These are phyloP conservation scores for Agapornis roseicollis DNA, from an alignment of 2,113 vertebrate genomes.

Conservation along the genomic window DNA sequence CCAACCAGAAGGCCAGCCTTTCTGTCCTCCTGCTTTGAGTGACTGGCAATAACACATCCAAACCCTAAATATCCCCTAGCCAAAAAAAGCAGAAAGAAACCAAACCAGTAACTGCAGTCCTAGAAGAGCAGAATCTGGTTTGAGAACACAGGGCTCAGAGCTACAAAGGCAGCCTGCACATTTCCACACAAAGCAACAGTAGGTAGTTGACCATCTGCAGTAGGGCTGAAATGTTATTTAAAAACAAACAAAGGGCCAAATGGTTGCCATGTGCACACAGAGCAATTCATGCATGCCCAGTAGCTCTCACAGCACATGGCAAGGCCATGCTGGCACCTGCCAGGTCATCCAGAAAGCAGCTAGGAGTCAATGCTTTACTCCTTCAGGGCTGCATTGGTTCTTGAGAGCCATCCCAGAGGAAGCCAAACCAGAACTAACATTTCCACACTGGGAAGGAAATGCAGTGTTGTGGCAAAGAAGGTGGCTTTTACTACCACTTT, in stretches of 20 bases:
- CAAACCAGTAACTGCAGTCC: neutral
- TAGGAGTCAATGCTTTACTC: neutral
- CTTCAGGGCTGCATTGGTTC: fast-evolving
- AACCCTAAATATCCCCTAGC: neutral
- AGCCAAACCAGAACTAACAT: neutral
- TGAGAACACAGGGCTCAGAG: fast-evolving
- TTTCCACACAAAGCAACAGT: neutral
- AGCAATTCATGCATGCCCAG: fast-evolving
- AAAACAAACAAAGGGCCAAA: neutral
- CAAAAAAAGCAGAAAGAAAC: neutral
- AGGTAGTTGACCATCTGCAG: neutral
- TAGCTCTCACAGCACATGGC: neutral
- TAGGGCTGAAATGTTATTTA: neutral
- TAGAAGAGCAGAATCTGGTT: neutral
- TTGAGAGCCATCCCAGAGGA: neutral
- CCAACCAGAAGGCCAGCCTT: neutral
- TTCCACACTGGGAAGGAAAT: neutral
- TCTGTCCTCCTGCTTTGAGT: neutral
- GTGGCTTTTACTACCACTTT: neutral
- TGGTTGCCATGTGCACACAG: neutral
- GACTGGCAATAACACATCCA: neutral
- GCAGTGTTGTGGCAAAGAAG: neutral
- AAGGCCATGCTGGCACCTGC: fast-evolving
- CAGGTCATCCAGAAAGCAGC: neutral
- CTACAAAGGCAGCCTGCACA: neutral